These are phyloP conservation scores for Hermetia illucens DNA, from an alignment of 1,140 invertebrate species.

Conservation along the genomic window DNA sequence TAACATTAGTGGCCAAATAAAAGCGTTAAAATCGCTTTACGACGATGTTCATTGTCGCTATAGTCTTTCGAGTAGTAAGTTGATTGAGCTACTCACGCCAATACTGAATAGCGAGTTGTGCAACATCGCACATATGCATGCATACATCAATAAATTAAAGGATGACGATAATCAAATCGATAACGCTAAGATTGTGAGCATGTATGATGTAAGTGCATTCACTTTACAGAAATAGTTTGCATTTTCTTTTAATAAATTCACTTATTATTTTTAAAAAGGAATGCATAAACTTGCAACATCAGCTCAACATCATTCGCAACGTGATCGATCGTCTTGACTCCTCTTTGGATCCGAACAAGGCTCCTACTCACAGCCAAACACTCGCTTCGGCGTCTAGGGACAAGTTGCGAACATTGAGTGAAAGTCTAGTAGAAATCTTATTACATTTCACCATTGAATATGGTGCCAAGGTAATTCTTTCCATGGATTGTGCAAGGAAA, in stretches of 20 bases:
- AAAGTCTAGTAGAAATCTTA: conserved; percentile 65
- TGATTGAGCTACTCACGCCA: conserved; percentile 59
- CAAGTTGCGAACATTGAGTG: conserved; percentile 62
- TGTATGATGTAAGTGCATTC: conserved; percentile 49
- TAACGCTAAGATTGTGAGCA: conserved; percentile 52
- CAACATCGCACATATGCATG: conserved; percentile 64
- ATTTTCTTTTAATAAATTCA: conserved; percentile 9
- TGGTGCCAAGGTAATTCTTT: conserved; percentile 21
- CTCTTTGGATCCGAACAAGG: conserved; percentile 27
- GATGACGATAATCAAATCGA: conserved; percentile 41
- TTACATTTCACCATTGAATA: conserved; percentile 53
- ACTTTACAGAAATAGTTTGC: conserved; percentile 4
- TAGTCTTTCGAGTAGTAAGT: conserved; percentile 66
- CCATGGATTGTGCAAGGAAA: not conserved
- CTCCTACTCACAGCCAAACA: conserved; percentile 19
- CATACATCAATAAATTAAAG: conserved; percentile 54
- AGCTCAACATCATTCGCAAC: conserved; percentile 58
- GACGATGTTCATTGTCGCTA: conserved; percentile 74
- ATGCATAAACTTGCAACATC: conserved; percentile 64
- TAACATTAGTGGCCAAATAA: conserved; percentile 19
- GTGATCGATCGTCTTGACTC: conserved; percentile 55
- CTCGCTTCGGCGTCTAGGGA: conserved; percentile 52
- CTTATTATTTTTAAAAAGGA: conserved; percentile 34
- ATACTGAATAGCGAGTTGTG: conserved; percentile 60
- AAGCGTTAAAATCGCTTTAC: conserved; percentile 33